Evolutionary conservation across 2,113 vertebrate species (phyloP), one percentile per base, ranked within the genome.

Genomic region (Periophthalmus modestus): DNA sequence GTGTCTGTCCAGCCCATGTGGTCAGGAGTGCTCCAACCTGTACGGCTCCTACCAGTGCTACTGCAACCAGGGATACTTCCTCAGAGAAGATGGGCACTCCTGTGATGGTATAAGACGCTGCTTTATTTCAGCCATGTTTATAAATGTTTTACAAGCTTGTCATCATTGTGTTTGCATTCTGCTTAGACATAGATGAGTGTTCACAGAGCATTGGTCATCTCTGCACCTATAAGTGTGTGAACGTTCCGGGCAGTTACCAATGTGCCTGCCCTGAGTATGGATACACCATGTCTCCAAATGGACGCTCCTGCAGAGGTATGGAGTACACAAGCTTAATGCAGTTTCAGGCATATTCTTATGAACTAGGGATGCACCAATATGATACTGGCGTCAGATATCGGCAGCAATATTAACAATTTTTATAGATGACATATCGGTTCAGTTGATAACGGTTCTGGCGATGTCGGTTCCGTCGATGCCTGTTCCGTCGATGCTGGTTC

Each of bases 1-100:
- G 82, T 99, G 97, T 1, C 90, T 95, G 74, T 80, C 86, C 57
- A 94, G 82, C 75, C 96, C 95, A 9, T 98, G 97, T 93, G 94
- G 95, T 88, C 97, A 99, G 88, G 95, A 98, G 76, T 99, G 97
- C 23, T 95, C 95, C 89, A 98, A 99, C 63, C 83, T 97, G 75
- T 98, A 97, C 0, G 97, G 97, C 14, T 98, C 97, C 76, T 99
- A 97, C 87, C 97, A 97, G 91, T 98, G 97, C 82, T 98, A 97
- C 93, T 99, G 97, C 87, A 95, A 94, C 77, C 93, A 94, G 81
- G 97, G 97, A 19, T 98, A 95, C 94, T 92, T 95, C 90, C 93
- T 98, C 50, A 89, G 89, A 1, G 95, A 96, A 71, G 96, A 98
- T 0, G 94, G 95, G 0, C 93, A 95, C 68, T 93, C 94, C 68